Conservation (phyloP, 2,113 vertebrate genomes). For the Petrocephalus zakoni region DNA sequence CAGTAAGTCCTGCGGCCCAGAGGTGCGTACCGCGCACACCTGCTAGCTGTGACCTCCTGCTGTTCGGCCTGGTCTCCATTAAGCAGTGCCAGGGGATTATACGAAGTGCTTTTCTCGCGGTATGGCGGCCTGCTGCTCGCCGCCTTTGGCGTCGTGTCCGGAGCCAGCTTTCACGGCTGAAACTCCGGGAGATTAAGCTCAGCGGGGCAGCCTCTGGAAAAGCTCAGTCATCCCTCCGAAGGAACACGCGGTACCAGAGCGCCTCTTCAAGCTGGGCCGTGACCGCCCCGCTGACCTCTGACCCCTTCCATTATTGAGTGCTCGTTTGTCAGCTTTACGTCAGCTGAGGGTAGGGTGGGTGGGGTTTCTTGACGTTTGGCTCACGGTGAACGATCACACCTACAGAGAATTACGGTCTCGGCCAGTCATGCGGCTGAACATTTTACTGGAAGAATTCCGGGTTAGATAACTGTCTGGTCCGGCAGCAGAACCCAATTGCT, state of each 20-base stretch:
- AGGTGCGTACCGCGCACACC: neutral
- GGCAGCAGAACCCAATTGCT: neutral
- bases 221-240: neutral
- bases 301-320: neutral
- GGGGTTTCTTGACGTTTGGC: no score
- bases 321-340: neutral
- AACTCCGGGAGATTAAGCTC: conserved; percentile 8
- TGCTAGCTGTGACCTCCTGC: neutral
- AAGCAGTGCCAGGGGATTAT: neutral
- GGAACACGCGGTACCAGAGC: neutral
- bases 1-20: neutral
- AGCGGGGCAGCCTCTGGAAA: neutral
- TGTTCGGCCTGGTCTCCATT: neutral
- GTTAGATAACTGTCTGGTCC: neutral
- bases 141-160: neutral
- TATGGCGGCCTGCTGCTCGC: neutral
- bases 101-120: neutral
- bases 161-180: conserved; percentile 1
- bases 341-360: neutral
- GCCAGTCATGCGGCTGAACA: neutral
- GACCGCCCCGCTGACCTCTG: neutral
- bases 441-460: neutral
- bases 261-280: neutral
- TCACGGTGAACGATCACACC: neutral
- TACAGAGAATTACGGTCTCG: neutral